Evolutionary conservation across 30 jellyfish, hydroid and myxozoan genomes (phyloP).

Genomic region (Pseudorhiza aurosa): DNA sequence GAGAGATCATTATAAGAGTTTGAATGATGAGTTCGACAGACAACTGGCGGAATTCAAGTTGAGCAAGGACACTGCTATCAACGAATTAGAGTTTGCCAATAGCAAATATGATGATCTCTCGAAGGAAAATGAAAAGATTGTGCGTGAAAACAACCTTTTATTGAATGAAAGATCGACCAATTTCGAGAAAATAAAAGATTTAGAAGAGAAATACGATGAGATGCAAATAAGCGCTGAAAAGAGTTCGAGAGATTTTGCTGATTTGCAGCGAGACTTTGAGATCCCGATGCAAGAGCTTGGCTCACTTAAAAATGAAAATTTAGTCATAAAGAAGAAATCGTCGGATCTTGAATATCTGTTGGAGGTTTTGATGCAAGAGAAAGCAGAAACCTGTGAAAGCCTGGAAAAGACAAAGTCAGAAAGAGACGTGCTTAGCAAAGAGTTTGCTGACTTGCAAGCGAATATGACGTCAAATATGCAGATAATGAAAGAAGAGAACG

Average conservation of each 20-base stretch:
- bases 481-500: constrained; percentile 4
- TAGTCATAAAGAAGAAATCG: not conserved
- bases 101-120: constrained; percentile 1
- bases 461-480: constrained; percentile 1
- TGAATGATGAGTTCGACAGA: not conserved
- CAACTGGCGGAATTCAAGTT: not conserved
- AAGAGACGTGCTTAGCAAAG: not conserved
- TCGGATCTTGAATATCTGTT: not conserved
- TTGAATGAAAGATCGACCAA: not conserved
- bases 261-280: not conserved
- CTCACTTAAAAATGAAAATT: not conserved
- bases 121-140: constrained; percentile 2
- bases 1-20: not conserved
- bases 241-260: not conserved
- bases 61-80: not conserved
- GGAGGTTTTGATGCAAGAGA: not conserved
- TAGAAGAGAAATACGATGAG: constrained; percentile 7
- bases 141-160: not conserved
- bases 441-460: not conserved
- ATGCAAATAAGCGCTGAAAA: not conserved
- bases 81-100: constrained; percentile 1
- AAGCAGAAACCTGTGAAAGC: not conserved
- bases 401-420: not conserved
- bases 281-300: not conserved
- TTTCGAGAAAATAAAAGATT: not conserved